phyloP scores from a whole-genome alignment of 2,113 vertebrate species.

The Conger conger region DNA sequence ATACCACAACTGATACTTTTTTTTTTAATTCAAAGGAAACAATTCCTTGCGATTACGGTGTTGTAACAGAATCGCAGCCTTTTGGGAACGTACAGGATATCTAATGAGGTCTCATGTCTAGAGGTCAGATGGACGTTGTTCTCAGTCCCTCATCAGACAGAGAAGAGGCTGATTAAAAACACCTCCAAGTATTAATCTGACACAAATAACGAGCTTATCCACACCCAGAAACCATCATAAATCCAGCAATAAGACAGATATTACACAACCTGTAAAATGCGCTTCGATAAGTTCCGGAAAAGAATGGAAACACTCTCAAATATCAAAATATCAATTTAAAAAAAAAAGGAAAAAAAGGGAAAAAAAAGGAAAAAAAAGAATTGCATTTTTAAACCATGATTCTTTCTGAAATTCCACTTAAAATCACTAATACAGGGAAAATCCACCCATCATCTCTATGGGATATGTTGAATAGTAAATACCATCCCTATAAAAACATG shows the following conservation, averaged over 20 bases:
- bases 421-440: too few relatives aligned
- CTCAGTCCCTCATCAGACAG: not conserved
- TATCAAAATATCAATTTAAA: not conserved
- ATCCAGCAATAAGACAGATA: not conserved
- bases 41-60: not conserved
- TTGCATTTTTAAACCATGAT: too few relatives aligned
- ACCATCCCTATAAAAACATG: too few relatives aligned
- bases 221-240: constrained; percentile 57
- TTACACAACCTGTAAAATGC: not conserved
- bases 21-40: not conserved
- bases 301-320: not conserved
- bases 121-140: not conserved
- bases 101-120: not conserved
- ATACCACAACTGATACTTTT: not conserved
- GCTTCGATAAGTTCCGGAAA: not conserved
- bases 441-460: too few relatives aligned
- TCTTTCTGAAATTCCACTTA: too few relatives aligned
- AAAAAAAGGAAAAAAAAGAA: too few relatives aligned
- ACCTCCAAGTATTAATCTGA: not conserved
- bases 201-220: not conserved
- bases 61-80: not conserved
- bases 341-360: too few relatives aligned
- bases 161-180: not conserved
- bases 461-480: too few relatives aligned
- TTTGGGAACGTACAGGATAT: not conserved